Conservation (phyloP, 2,797 vertebrate genomes). For the Phrynocephalus vlangalii region DNA sequence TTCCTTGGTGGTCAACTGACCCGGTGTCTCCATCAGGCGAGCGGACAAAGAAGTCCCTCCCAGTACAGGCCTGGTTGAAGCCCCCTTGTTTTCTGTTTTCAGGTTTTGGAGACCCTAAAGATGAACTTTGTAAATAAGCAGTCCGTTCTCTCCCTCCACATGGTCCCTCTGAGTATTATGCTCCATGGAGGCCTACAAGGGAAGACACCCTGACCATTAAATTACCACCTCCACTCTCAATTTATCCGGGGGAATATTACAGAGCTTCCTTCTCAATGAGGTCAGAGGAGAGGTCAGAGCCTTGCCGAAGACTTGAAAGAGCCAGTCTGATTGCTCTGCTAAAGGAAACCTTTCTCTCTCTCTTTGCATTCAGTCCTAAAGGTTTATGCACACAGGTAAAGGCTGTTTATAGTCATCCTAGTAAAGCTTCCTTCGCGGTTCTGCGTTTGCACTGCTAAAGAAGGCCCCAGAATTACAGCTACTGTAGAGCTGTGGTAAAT, state of each 20-base stretch:
- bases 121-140: neutral
- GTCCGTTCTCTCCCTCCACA: neutral
- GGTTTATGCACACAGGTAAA: slow-evolving; percentile 1
- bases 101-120: neutral
- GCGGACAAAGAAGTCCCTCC: no score
- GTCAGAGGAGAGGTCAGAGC: neutral
- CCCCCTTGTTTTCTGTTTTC: no score
- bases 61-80: no score
- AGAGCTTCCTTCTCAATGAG: neutral
- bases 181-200: neutral
- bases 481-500: slow-evolving; percentile 6
- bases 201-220: neutral
- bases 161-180: neutral
- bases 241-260: neutral
- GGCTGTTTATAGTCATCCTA: slow-evolving; percentile 21
- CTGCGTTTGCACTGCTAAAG: slow-evolving; percentile 14
- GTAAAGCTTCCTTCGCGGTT: neutral
- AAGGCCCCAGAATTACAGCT: slow-evolving; percentile 21
- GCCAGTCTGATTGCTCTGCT: no score
- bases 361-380: neutral
- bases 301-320: neutral
- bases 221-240: neutral
- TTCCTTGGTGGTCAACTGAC: no score
- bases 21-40: no score
- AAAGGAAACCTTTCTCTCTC: neutral